Evolutionary conservation across 1,140 invertebrate species (phyloP), one percentile per base, ranked within the genome.

Genomic region (Caenorhabditis tropicalis): DNA sequence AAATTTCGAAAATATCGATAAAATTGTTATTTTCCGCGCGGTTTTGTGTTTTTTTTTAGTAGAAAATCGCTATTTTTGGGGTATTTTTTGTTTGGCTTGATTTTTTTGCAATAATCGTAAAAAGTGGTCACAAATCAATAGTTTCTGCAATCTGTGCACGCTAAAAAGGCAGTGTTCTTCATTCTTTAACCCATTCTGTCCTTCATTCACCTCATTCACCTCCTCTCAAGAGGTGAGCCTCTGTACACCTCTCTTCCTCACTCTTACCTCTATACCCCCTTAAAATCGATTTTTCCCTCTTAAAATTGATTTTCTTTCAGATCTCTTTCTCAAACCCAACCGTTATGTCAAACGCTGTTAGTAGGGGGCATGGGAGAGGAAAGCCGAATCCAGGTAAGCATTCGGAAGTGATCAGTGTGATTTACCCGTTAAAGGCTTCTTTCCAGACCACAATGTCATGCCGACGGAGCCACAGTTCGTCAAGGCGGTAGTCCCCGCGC

Each of bases 261-360:
- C 1, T 16, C 0, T 33, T n/a, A 29, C 15, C n/a, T 65, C 9
- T 15, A 19, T 6, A 19, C 36, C 27, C 33, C 16, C 58, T 6
- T 12, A 43, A 43, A 43, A 43, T 43, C 39, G 12, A 65, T 65
- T 60, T 60, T 31, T n/a, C 9, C 49, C 1, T 46, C 43, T 46
- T 0, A 46, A 12, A 12, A 56, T 27, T 27, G 7, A 33, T 46
- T 74, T 74, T 46, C 19, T n/a, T n/a, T n/a, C 36, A 43, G 39
- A 43, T 12, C 9, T 24, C n/a, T 46, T 74, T 46, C 65, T 74
- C 65, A 74, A 74, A 74, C 65, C 29, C 21, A 74, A 74, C 10
- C 36, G 43, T 74, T 74, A 74, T 74, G 65, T 74, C 65, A 43
- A 74, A 74, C 65, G 65, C 65, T 74, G 65, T 74, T 74, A 74